Evolutionary conservation across 2,797 vertebrate genomes (phyloP).

Genomic region (Pseudocheirus occidentalis): DNA sequence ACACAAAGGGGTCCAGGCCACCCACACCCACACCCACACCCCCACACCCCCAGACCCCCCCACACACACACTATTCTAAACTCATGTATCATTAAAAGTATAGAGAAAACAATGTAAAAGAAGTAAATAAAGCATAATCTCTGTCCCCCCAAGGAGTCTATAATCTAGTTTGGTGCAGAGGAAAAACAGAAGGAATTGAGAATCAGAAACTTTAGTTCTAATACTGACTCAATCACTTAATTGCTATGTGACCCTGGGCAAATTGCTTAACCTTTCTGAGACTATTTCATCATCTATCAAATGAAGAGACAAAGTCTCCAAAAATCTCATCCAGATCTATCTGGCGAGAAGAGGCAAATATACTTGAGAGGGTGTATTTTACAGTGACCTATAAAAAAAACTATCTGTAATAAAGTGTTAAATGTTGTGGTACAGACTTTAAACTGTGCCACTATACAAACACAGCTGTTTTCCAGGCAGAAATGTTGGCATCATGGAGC

Average conservation of each 20-base stretch:
- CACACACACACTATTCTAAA: neutral
- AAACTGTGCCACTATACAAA: neutral
- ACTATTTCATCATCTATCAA: neutral
- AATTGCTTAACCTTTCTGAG: neutral
- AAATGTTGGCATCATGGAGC: neutral
- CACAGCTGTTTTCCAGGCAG: neutral
- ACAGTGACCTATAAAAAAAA: neutral
- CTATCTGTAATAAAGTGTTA: constrained; percentile 5
- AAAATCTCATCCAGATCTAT: neutral
- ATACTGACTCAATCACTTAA: neutral
- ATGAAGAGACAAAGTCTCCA: neutral
- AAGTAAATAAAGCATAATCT: neutral
- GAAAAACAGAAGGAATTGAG: neutral
- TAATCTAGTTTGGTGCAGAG: neutral
- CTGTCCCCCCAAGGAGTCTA: neutral
- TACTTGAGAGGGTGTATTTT: neutral
- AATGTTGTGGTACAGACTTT: neutral
- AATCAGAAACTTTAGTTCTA: neutral
- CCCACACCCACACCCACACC: too few relatives aligned
- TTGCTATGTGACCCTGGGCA: neutral
- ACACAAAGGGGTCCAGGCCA: neutral
- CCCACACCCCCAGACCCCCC: neutral
- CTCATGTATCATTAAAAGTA: neutral
- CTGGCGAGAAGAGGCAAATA: neutral
- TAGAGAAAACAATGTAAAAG: neutral